Base-by-base conservation (phyloP, 2,797 vertebrate species). In the Amphiprion clarkii region DNA sequence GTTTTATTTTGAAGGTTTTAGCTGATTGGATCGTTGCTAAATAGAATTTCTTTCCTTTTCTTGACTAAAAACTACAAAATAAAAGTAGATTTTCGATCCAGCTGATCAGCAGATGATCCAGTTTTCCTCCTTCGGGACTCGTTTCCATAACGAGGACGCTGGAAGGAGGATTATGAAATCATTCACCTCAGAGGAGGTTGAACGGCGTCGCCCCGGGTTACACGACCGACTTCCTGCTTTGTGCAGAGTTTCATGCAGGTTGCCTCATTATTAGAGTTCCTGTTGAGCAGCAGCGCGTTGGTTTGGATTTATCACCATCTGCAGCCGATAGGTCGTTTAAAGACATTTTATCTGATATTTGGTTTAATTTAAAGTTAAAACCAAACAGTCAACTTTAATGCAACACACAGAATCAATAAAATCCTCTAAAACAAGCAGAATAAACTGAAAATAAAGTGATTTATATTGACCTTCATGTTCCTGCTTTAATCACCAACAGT, bases 171-270 rank as follows among this genome's bases (percentile, higher is more conserved):
- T 86, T 87, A 62, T 74, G 85, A 76, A 74, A 83, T 83, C 83
- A 81, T 76, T 86, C 83, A 82, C 81, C 82, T 87, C 71, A 69
- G 69, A 75, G 86, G 71, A 73, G 79, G 88, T 83, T 76, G 78
- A 90, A 86, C 86, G 86, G 88, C 90, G 71, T 85, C 3, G 83
- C 88, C 86, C 16, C 74, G 42, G 86, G 90, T 89, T 21, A 78
- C 53, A 62, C 7, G 57, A 29, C 60, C 56, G 70, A 40, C 67
- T 71, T 78, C 10, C 27, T 4, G 60, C 82, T 76, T 71, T 39
- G 67, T 27, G 17, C 48, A 42, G 58, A 52, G 54, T 86, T 90
- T 89, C 82, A 73, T 23, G 31, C 71, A 72, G 54, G 71, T 88
- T 87, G 83, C 84, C 78, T 91, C 90, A 90, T 88, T 80, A 81